Evolutionary conservation across 30 jellyfish, hydroid and myxozoan genomes (phyloP).

Genomic region (Turritopsis dohrnii): DNA sequence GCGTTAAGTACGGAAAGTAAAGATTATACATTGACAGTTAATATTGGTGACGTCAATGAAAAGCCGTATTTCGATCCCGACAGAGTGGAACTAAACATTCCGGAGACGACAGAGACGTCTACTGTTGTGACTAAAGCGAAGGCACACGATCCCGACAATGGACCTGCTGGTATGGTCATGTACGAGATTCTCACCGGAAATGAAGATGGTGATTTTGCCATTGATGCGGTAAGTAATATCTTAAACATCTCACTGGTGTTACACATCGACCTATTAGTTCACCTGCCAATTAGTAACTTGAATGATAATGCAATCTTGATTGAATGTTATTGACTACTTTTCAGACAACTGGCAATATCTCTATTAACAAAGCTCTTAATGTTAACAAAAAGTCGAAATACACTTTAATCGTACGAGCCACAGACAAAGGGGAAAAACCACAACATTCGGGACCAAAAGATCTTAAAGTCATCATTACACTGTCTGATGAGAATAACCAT

Average conservation of each 20-base stretch:
- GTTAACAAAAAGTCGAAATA: constrained; percentile 46
- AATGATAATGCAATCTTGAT: constrained; percentile 21
- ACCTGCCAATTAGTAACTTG: constrained; percentile 5
- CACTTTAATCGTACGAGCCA: constrained; percentile 51
- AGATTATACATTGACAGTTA: neutral
- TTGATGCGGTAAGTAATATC: constrained; percentile 14
- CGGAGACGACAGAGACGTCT: neutral
- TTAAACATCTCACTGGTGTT: neutral
- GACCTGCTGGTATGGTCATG: constrained; percentile 48
- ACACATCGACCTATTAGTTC: neutral
- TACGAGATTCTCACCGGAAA: constrained; percentile 52
- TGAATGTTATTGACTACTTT: neutral
- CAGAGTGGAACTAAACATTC: neutral
- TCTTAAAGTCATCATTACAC: neutral
- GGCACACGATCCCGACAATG: constrained; percentile 71
- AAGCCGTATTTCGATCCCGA: neutral
- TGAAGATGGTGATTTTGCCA: constrained; percentile 34
- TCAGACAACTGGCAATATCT: neutral
- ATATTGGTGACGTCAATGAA: constrained; percentile 4
- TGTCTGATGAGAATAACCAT: constrained; percentile 9
- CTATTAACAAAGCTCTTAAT: constrained; percentile 44
- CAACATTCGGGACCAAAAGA: constrained; percentile 19
- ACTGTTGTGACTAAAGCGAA: constrained; percentile 36
- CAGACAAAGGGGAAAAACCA: constrained; percentile 59
- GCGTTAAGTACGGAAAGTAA: constrained; percentile 10